Base-by-base conservation (phyloP, 1,140 invertebrate genomes). In the Solenopsis fugax region DNA sequence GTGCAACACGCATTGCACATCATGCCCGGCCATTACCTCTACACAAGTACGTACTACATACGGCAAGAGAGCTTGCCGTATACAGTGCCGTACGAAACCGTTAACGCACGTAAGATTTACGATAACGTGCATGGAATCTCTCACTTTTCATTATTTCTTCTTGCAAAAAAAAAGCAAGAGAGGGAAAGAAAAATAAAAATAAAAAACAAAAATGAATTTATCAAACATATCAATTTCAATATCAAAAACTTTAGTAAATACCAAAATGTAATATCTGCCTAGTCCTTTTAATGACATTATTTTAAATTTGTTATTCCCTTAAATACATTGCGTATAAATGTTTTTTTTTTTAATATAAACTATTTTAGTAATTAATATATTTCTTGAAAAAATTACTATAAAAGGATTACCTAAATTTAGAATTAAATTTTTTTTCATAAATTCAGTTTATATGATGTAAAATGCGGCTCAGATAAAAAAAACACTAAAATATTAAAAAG, bases 81-180 rank as follows among this genome's bases (percentile, higher is more conserved):
- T 73, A 73, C 80, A 84, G 67, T 84, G 69, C 69, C 41, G 67
- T 73, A 60, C n/a, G 41, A 84, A 71, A 84, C 78, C 78, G 78
- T 81, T 81, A 81, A 69, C 37, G 64, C 21, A 64, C 62, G 34
- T n/a, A 48, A 69, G 37, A 69, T 69, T 24, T 48, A 48, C 12
- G 21, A 69, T 48, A 69, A 69, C n/a, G 62, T 64, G 34, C 48
- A 16, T 37, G 77, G 10, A n/a, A 80, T 50, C 45, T 80, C 45
- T 65, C 62, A 50, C 34, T 67, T 41, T 67, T 21, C 45, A 45
- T 13, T 50, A 13, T 48, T 48, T 48, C 21, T 18, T 69, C 13
- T 52, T 13, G 16, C 4, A 24, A 64, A 21, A 4, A 50, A 50
- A 41, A n/a, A 34, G 29, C 29, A 29, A 29, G 29, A 29, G 29